Conservation (phyloP, 2,888 invertebrate genomes). For the Gortyna flavago region DNA sequence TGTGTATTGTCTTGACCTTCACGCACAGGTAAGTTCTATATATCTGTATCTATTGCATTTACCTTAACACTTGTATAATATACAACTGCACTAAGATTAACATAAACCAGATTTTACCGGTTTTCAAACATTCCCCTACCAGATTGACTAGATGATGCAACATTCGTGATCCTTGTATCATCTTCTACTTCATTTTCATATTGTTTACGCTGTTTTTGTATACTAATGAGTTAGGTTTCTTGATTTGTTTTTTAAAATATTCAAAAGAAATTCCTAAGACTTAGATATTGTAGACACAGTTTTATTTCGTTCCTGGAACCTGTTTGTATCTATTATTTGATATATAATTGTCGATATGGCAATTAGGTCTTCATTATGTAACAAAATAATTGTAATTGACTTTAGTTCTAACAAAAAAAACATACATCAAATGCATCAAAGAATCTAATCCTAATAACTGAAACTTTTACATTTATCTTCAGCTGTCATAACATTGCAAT, state of each 20-base stretch:
- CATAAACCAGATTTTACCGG: conserved; percentile 62
- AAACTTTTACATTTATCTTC: neutral
- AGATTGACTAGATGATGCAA: conserved; percentile 83
- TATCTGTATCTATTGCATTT: conserved; percentile 28
- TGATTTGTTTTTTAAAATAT: neutral
- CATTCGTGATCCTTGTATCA: conserved; percentile 74
- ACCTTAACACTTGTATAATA: conserved; percentile 38
- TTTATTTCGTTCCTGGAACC: neutral
- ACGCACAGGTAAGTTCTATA: conserved; percentile 8
- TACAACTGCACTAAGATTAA: conserved; percentile 56
- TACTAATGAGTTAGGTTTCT: conserved; percentile 36
- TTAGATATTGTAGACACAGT: neutral
- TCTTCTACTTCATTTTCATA: conserved; percentile 64
- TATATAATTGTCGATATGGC: conserved; percentile 27
- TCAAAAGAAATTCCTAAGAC: conserved; percentile 10
- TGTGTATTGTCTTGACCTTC: conserved; percentile 48
- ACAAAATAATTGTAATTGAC: neutral
- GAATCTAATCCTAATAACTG: neutral
- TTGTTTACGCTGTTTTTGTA: conserved; percentile 68
- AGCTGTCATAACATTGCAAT: too few species aligned
- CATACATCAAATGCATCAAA: neutral
- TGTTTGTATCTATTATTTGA: conserved; percentile 1
- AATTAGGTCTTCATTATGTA: conserved; percentile 8
- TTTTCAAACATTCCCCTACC: conserved; percentile 51
- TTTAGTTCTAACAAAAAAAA: neutral